These are phyloP conservation scores for Timema cristinae DNA, from an alignment of 2,888 invertebrate genomes.

Conservation along the genomic window DNA sequence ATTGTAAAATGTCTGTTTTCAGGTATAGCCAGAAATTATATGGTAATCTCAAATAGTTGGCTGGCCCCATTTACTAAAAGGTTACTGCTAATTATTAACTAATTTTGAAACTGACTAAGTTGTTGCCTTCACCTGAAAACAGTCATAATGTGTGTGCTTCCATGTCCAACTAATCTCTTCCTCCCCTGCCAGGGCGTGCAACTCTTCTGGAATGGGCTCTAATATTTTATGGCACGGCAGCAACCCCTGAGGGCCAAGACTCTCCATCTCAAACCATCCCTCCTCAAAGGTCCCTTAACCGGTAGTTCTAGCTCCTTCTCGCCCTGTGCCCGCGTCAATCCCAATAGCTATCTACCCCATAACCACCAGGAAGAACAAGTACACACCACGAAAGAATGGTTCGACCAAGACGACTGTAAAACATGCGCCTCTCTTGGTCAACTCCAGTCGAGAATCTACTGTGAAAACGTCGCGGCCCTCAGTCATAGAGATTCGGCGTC, in stretches of 20 bases:
- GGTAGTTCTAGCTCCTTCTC: constrained; percentile 30
- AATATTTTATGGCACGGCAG: constrained; percentile 84
- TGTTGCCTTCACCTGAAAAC: too few species aligned
- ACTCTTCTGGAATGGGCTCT: constrained; percentile 91
- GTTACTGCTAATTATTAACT: too few species aligned
- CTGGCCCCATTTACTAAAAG: too few species aligned
- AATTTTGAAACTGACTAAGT: too few species aligned
- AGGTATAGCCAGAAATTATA: too few species aligned
- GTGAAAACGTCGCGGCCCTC: constrained; percentile 9
- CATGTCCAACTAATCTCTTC: constrained; percentile 12
- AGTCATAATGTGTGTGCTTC: neutral
- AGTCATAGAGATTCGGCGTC: constrained; percentile 17
- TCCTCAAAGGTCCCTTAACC: constrained; percentile 20
- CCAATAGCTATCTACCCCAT: constrained; percentile 46
- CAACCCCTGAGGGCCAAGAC: constrained; percentile 45
- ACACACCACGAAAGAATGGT: neutral
- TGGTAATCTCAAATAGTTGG: too few species aligned
- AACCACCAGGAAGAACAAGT: constrained; percentile 29
- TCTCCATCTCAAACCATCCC: constrained; percentile 31
- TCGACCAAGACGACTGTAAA: constrained; percentile 11
- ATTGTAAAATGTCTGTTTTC: too few species aligned
- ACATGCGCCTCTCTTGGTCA: neutral
- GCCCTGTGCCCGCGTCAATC: constrained; percentile 26
- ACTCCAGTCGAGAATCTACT: constrained; percentile 1
- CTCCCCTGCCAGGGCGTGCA: constrained; percentile 65